These are phyloP conservation scores for Drosophila melanosoma DNA, from an alignment of 2,888 invertebrate genomes.

Conservation along the genomic window DNA sequence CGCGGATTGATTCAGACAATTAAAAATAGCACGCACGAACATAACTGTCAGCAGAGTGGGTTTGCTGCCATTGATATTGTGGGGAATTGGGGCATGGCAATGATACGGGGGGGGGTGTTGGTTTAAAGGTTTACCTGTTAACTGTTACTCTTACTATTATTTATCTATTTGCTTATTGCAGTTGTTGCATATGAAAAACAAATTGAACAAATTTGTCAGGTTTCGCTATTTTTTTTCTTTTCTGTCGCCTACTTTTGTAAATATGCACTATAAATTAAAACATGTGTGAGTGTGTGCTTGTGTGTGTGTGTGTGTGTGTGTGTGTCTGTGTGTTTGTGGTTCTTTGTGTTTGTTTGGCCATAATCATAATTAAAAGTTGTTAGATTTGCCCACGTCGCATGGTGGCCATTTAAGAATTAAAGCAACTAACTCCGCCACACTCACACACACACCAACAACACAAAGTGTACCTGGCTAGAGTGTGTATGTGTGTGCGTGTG, in stretches of 20 bases:
- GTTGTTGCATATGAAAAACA: slow-evolving; percentile 40
- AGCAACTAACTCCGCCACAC: slow-evolving; percentile 44
- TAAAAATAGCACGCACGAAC: slow-evolving; percentile 63
- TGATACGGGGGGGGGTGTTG: background rate
- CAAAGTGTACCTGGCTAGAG: slow-evolving; percentile 51
- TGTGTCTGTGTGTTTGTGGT: background rate
- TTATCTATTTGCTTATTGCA: slow-evolving; percentile 45
- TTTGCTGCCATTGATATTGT: background rate
- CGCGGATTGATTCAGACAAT: slow-evolving; percentile 78
- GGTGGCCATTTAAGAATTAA: slow-evolving; percentile 51
- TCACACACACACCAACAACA: slow-evolving; percentile 23
- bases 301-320: background rate
- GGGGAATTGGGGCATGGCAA: background rate
- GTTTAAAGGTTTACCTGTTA: background rate
- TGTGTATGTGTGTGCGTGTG: background rate
- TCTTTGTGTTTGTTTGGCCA: slow-evolving; percentile 54
- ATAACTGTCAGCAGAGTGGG: slow-evolving; percentile 3
- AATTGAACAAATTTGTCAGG: slow-evolving; percentile 53
- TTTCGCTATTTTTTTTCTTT: slow-evolving; percentile 5
- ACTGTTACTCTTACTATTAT: slow-evolving; percentile 12
- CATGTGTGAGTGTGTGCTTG: slow-evolving; percentile 2
- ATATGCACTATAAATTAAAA: slow-evolving; percentile 54
- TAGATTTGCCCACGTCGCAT: slow-evolving; percentile 31
- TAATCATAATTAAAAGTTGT: slow-evolving; percentile 73
- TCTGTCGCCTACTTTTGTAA: slow-evolving; percentile 22